A percentile compares a stretch with the other conserved stretches of the same genome.
phyloP scores from a whole-genome alignment of 2,113 vertebrate genomes.

The Pterocles burchelli region DNA sequence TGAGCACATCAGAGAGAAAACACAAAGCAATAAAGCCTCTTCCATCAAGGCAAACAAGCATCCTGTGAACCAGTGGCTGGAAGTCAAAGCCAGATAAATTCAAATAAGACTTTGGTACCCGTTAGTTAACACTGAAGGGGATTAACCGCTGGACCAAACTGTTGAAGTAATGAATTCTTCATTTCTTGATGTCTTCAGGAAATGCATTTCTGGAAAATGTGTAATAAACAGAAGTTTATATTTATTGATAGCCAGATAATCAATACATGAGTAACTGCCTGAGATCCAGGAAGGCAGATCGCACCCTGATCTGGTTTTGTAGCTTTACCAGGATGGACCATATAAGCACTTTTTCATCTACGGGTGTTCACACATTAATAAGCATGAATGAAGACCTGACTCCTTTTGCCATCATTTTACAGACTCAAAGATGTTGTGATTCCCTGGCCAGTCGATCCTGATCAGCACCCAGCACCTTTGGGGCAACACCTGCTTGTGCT shows the following conservation, averaged over 20 bases:
- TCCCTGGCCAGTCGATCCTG: not conserved
- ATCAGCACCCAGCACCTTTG: not conserved
- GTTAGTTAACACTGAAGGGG: not conserved
- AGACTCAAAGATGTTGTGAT: not conserved
- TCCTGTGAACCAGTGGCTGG: not conserved
- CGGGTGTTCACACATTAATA: not conserved
- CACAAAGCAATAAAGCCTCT: not conserved
- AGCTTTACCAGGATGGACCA: not conserved
- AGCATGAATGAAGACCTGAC: not conserved
- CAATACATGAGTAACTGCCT: not conserved
- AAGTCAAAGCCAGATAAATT: not conserved
- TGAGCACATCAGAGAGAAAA: not conserved
- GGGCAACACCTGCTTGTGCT: not conserved
- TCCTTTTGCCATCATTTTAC: not conserved
- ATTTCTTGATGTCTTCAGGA: not conserved
- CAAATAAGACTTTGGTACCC: not conserved
- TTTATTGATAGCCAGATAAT: constrained; percentile 26
- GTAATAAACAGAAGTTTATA: not conserved
- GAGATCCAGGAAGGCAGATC: not conserved
- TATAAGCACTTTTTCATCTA: not conserved
- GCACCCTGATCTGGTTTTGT: not conserved
- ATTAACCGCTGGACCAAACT: not conserved
- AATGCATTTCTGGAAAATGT: constrained; percentile 6
- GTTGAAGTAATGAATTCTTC: not conserved
- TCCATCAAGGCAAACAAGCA: not conserved